Evolutionary conservation across 2,888 invertebrate species (phyloP).

Genomic region (Limnephilus lunatus): DNA sequence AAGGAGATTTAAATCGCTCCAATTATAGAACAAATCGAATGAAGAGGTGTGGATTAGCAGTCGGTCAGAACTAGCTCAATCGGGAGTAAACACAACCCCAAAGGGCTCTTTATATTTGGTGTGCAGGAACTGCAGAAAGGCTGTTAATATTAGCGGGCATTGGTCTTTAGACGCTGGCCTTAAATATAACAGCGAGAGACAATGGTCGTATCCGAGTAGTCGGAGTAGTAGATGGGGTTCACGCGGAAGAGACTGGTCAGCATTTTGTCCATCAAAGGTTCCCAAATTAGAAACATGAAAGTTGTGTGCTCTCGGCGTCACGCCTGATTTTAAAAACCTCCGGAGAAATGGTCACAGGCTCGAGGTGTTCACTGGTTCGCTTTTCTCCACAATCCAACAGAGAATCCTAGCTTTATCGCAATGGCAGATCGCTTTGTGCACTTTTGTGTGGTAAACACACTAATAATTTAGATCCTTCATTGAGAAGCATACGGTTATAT

Average conservation of each 20-base stretch:
- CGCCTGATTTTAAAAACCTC: slow-evolving; percentile 52
- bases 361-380: background rate
- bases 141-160: slow-evolving; percentile 70
- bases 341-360: slow-evolving; percentile 4
- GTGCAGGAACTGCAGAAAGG: slow-evolving; percentile 72
- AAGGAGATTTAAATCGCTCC: slow-evolving; percentile 22
- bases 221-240: slow-evolving; percentile 83
- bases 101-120: slow-evolving; percentile 72
- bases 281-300: slow-evolving; percentile 75
- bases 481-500: slow-evolving; percentile 51
- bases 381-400: background rate
- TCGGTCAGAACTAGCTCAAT: slow-evolving; percentile 48
- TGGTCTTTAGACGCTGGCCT: slow-evolving; percentile 63
- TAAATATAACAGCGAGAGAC: slow-evolving; percentile 69
- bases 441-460: slow-evolving; percentile 50
- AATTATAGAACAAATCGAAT: slow-evolving; percentile 43
- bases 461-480: slow-evolving; percentile 61
- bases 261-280: slow-evolving; percentile 75
- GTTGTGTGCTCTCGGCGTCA: slow-evolving; percentile 68
- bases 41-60: slow-evolving; percentile 28
- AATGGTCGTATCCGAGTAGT: slow-evolving; percentile 82
- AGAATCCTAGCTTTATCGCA: background rate
- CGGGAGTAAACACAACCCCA: slow-evolving; percentile 53
- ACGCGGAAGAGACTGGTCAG: slow-evolving; percentile 77
- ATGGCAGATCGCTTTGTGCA: slow-evolving; percentile 30